Conservation (phyloP, 37 sponge, comb jelly and placozoan species). For the Crambe crambe region DNA sequence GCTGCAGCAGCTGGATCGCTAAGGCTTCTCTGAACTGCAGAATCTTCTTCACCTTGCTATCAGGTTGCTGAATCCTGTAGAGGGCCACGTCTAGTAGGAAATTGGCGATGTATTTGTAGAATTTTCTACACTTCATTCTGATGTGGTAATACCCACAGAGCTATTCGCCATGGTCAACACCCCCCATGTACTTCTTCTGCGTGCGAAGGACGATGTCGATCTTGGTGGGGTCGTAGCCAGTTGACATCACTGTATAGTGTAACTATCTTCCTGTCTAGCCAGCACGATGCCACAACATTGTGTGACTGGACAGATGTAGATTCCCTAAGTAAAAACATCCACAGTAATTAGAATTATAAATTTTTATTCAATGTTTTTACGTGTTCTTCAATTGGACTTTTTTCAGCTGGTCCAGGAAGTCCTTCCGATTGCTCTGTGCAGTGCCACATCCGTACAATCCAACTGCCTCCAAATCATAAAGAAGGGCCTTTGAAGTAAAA, state of each 20-base stretch:
- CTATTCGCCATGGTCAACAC: not conserved
- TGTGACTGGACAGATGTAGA: not conserved
- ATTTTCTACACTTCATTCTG: not conserved
- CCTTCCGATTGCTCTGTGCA: not conserved
- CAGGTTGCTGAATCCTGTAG: too few relatives aligned
- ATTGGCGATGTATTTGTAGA: not conserved
- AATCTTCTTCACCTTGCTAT: too few relatives aligned
- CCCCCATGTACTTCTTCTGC: not conserved
- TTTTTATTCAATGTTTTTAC: too few relatives aligned
- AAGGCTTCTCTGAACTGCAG: too few relatives aligned
- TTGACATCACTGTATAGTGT: not conserved
- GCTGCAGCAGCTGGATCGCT: too few relatives aligned
- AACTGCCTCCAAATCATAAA: not conserved
- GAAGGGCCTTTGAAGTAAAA: not conserved
- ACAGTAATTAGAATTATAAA: too few relatives aligned
- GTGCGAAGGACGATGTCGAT: not conserved
- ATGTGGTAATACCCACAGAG: not conserved
- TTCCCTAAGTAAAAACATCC: too few relatives aligned
- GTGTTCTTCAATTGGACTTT: not conserved
- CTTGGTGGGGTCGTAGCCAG: not conserved
- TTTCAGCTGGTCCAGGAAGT: not conserved
- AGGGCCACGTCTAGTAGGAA: not conserved
- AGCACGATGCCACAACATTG: not conserved
- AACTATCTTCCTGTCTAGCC: not conserved
- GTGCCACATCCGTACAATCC: slow-evolving; percentile 3